Conservation (phyloP, 2,113 vertebrate species). For the Lasiurus borealis region DNA sequence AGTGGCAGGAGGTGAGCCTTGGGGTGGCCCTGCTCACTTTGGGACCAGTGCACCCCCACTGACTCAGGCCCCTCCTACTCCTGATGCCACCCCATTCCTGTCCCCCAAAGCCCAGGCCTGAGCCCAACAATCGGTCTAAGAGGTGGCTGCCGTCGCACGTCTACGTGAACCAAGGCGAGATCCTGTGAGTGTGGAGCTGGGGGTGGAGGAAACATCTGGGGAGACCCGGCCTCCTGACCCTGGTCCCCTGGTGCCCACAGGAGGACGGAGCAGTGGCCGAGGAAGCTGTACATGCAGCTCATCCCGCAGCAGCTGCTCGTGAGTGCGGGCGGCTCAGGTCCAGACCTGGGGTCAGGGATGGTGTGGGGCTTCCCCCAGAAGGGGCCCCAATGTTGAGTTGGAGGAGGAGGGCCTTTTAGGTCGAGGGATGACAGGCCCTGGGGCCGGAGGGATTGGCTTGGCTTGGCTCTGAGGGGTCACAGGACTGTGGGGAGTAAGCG, state of each 20-base stretch:
- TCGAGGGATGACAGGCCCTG: too few relatives aligned
- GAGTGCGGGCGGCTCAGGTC: constrained; percentile 56
- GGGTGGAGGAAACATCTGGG: rapidly evolving
- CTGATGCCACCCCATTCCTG: constrained; percentile 18
- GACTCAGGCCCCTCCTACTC: rapidly evolving
- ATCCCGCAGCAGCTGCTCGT: constrained; percentile 96
- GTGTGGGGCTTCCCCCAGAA: rapidly evolving
- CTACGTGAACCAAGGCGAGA: constrained; percentile 95
- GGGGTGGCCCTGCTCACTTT: not conserved
- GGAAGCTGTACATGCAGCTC: constrained; percentile 96
- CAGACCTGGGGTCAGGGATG: not conserved
- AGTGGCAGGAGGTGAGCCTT: constrained; percentile 94
- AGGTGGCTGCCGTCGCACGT: constrained; percentile 94
- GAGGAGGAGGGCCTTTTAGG: not conserved
- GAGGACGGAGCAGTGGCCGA: constrained; percentile 95
- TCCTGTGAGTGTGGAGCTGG: constrained; percentile 90
- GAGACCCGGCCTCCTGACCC: not conserved
- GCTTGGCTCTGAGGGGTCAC: not conserved
- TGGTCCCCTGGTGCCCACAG: constrained; percentile 72
- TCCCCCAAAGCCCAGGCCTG: constrained; percentile 93
- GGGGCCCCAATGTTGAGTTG: not conserved
- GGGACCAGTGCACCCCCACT: rapidly evolving
- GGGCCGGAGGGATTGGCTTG: not conserved
- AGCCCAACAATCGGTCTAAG: constrained; percentile 92
- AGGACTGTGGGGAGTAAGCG: too few relatives aligned